Percentiles rank a stretch among this genome's conserved stretches.
Conservation (phyloP, 2,113 vertebrate genomes). For the Notothenia coriiceps region DNA sequence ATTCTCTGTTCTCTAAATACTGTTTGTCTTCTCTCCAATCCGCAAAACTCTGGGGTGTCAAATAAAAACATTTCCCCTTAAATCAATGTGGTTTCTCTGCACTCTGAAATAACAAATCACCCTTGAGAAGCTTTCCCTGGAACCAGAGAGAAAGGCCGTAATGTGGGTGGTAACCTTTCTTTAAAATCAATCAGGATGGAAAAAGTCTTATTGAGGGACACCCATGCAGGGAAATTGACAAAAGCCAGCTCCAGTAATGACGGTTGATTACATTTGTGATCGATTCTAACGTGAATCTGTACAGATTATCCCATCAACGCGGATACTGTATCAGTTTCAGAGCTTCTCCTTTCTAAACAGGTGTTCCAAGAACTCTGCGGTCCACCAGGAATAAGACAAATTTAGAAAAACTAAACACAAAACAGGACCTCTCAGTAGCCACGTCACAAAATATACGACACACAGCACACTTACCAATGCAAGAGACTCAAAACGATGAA, state of each 20-base stretch:
- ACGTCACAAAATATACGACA: slow-evolving; percentile 49
- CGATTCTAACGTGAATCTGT: slow-evolving; percentile 52
- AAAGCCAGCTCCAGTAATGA: slow-evolving; percentile 31
- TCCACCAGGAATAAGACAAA: slow-evolving; percentile 49
- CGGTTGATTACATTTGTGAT: slow-evolving; percentile 22
- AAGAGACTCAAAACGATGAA: slow-evolving; percentile 40
- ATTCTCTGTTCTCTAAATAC: slow-evolving; percentile 26
- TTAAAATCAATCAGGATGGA: slow-evolving; percentile 43
- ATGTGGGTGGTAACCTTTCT: slow-evolving; percentile 10
- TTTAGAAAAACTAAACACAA: slow-evolving; percentile 49
- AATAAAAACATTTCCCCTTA: slow-evolving; percentile 28
- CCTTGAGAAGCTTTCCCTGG: slow-evolving; percentile 1
- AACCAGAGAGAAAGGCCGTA: slow-evolving; percentile 19
- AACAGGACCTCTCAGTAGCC: slow-evolving; percentile 19
- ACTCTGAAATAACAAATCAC: slow-evolving; percentile 17
- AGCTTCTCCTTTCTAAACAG: slow-evolving; percentile 29
- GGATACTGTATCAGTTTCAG: slow-evolving; percentile 59
- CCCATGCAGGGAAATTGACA: not conserved
- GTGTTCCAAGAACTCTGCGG: slow-evolving; percentile 6
- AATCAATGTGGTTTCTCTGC: slow-evolving; percentile 13
- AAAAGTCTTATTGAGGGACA: slow-evolving; percentile 7
- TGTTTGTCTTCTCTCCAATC: not conserved
- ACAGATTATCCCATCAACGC: slow-evolving; percentile 77
- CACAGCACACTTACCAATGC: slow-evolving; percentile 42
- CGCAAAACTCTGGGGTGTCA: slow-evolving; percentile 22